Conservation (phyloP, 2,797 vertebrate species). For the Pelochelys cantorii region DNA sequence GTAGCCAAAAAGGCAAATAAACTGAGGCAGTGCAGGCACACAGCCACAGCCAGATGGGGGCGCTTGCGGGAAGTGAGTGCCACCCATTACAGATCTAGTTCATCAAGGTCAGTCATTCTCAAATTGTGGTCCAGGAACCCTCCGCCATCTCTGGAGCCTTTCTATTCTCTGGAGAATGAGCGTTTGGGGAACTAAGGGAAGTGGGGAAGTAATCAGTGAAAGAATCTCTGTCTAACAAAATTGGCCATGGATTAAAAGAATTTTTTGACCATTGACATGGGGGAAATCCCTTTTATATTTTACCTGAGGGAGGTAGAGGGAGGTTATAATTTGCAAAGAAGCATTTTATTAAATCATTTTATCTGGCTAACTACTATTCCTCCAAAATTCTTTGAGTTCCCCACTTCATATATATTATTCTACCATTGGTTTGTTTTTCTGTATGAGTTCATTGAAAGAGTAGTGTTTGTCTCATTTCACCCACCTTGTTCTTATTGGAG, state of each 20-base stretch:
- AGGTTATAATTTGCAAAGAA: slow-evolving; percentile 2
- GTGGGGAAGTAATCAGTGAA: background rate
- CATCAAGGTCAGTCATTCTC: background rate
- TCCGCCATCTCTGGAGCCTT: background rate
- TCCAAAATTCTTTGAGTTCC: background rate
- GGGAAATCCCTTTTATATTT: background rate
- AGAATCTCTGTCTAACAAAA: background rate
- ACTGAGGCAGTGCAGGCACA: too few relatives aligned
- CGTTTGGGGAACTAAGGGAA: background rate
- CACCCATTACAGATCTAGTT: background rate
- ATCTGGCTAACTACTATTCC: slow-evolving; percentile 16
- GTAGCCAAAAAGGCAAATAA: too few relatives aligned
- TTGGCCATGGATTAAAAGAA: background rate
- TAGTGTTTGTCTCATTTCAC: too few relatives aligned
- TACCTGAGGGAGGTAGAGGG: background rate
- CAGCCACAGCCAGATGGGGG: too few relatives aligned
- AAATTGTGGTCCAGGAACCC: fast-evolving
- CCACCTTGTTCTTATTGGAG: background rate
- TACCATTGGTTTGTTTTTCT: too few relatives aligned
- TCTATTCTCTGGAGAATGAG: fast-evolving
- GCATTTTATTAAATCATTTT: slow-evolving; percentile 40
- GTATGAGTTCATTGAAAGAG: too few relatives aligned
- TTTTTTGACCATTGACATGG: fast-evolving
- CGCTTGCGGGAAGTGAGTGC: too few relatives aligned
- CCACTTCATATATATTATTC: slow-evolving; percentile 30